phyloP scores from a whole-genome alignment of 2,888 invertebrate genomes.

The Aquatica leii region DNA sequence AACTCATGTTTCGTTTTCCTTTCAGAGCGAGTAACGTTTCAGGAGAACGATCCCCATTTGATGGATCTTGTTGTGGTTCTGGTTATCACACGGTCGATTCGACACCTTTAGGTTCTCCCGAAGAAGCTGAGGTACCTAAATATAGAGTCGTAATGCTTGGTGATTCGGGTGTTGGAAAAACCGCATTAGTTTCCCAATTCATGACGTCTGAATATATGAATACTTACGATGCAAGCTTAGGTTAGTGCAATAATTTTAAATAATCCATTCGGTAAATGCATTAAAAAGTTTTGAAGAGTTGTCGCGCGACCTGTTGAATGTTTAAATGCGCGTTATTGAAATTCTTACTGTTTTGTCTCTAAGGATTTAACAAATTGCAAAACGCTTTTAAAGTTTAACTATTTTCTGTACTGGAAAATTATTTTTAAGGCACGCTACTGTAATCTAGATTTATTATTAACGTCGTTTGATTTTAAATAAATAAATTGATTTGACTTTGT shows the following conservation, averaged over 20 bases:
- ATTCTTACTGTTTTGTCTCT: no score
- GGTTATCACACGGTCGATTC: conserved; percentile 82
- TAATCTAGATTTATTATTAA: no score
- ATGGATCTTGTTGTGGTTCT: conserved; percentile 85
- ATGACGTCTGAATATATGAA: conserved; percentile 97
- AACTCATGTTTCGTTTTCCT: no score
- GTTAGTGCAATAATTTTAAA: conserved; percentile 63
- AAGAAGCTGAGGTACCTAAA: conserved; percentile 74
- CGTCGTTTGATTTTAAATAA: no score
- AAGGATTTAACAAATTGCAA: no score
- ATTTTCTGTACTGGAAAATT: no score
- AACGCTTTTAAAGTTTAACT: no score
- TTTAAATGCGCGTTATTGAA: conserved; percentile 9
- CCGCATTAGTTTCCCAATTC: conserved; percentile 89
- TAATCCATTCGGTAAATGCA: no score
- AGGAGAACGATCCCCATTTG: conserved; percentile 82
- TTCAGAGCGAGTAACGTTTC: conserved; percentile 74
- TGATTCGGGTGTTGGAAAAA: conserved; percentile 89
- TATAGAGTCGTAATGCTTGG: conserved; percentile 86
- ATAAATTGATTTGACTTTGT: no score
- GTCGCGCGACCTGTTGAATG: conserved; percentile 20
- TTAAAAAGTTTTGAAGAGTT: no score
- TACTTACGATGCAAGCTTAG: conserved; percentile 90
- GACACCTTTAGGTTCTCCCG: conserved; percentile 77
- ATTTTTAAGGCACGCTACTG: no score